Conservation (phyloP, 2,113 vertebrate species). For the Oenanthe melanoleuca region DNA sequence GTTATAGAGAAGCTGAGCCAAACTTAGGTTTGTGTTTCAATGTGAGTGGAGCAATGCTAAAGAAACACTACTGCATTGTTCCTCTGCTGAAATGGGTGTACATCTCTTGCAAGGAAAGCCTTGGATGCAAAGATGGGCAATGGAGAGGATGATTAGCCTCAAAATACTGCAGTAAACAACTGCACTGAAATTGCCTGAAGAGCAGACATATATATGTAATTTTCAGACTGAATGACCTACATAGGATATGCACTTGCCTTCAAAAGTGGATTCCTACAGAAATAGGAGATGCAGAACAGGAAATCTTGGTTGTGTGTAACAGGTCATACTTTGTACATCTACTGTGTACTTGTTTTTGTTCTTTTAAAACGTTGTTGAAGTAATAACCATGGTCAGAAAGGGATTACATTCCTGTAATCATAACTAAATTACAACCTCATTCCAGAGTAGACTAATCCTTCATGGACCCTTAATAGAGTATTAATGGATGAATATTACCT, state of each 20-base stretch:
- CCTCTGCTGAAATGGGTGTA: neutral
- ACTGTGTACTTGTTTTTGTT: neutral
- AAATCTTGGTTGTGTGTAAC: fast-evolving
- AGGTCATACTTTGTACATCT: neutral
- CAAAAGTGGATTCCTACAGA: neutral
- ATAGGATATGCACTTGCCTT: neutral
- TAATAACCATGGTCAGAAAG: neutral
- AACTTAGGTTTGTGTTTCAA: neutral
- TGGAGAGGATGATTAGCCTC: neutral
- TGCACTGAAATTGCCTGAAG: neutral
- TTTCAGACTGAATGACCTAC: neutral
- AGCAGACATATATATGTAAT: neutral
- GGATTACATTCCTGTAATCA: neutral
- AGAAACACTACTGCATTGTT: neutral
- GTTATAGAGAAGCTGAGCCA: neutral
- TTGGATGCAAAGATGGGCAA: neutral
- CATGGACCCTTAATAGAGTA: neutral
- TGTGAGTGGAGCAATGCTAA: neutral
- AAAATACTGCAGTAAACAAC: neutral
- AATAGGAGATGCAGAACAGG: neutral
- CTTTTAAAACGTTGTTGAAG: neutral
- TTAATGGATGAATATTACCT: neutral
- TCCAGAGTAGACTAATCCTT: neutral
- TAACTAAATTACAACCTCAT: neutral
- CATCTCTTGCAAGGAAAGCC: neutral